Evolutionary conservation across 2,797 vertebrate species (phyloP).

Genomic region (Lateolabrax maculatus): DNA sequence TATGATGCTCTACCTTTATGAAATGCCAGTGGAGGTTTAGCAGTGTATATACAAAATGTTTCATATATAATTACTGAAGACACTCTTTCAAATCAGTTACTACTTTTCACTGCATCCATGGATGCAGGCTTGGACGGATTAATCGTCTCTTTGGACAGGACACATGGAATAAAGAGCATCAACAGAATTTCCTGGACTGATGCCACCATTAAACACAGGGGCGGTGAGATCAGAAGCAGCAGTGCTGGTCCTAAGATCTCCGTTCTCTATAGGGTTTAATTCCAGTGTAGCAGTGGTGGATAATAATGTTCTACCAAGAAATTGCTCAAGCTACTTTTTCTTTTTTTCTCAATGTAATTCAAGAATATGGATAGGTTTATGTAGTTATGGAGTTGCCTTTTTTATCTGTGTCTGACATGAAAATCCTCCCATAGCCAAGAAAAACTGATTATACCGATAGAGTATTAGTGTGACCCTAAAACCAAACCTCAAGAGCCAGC

Average conservation of each 20-base stretch:
- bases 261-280: neutral
- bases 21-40: neutral
- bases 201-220: constrained; percentile 16
- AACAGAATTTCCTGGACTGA: constrained; percentile 16
- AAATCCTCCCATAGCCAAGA: constrained; percentile 15
- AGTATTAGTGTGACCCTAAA: constrained; percentile 11
- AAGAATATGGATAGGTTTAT: constrained; percentile 9
- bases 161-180: constrained; percentile 23
- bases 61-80: neutral
- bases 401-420: constrained; percentile 12
- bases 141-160: constrained; percentile 29
- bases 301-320: constrained; percentile 1
- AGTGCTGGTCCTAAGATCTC: constrained; percentile 1
- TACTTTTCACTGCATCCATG: neutral
- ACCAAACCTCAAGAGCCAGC: constrained; percentile 3
- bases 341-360: constrained; percentile 15
- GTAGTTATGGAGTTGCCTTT: neutral
- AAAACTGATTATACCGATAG: constrained; percentile 20
- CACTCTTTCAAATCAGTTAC: neutral
- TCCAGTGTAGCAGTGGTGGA: constrained; percentile 5
- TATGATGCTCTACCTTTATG: neutral
- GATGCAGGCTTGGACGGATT: constrained; percentile 6
- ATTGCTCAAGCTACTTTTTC: neutral
- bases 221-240: constrained; percentile 4
- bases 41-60: neutral